These are phyloP conservation scores for Pogoniulus pusillus DNA, from an alignment of 2,797 vertebrate species.

Conservation along the genomic window DNA sequence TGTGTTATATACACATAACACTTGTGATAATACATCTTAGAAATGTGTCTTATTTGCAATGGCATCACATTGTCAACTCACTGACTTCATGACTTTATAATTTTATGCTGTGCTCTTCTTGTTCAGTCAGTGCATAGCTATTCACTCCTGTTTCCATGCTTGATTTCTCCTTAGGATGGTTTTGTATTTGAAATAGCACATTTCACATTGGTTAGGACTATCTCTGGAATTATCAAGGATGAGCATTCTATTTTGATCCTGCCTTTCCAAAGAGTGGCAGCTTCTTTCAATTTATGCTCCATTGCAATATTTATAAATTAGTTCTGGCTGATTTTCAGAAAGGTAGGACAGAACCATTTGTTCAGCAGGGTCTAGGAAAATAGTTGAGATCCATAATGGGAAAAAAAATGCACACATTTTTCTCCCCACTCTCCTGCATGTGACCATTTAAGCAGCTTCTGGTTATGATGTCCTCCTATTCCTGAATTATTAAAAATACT, in stretches of 20 bases:
- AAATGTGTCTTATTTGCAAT: conserved; percentile 4
- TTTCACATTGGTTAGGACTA: background rate
- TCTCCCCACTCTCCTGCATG: background rate
- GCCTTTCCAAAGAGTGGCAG: background rate
- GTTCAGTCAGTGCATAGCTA: background rate
- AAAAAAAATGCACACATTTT: background rate
- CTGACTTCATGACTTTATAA: background rate
- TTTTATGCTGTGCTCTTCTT: background rate
- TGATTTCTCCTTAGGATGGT: background rate
- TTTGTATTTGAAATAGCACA: background rate
- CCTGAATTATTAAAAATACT: background rate
- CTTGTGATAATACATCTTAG: conserved; percentile 10
- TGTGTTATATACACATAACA: background rate
- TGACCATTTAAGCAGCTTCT: background rate
- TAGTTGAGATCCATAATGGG: background rate
- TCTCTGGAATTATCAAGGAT: background rate
- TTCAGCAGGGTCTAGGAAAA: background rate
- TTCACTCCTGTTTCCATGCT: background rate
- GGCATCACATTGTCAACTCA: background rate
- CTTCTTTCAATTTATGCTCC: background rate
- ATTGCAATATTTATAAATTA: background rate
- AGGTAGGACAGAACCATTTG: background rate
- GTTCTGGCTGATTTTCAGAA: conserved; percentile 1
- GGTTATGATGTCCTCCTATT: background rate
- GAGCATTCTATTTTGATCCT: background rate